Conservation (phyloP, 2,113 vertebrate species). For the Circaetus gallicus region DNA sequence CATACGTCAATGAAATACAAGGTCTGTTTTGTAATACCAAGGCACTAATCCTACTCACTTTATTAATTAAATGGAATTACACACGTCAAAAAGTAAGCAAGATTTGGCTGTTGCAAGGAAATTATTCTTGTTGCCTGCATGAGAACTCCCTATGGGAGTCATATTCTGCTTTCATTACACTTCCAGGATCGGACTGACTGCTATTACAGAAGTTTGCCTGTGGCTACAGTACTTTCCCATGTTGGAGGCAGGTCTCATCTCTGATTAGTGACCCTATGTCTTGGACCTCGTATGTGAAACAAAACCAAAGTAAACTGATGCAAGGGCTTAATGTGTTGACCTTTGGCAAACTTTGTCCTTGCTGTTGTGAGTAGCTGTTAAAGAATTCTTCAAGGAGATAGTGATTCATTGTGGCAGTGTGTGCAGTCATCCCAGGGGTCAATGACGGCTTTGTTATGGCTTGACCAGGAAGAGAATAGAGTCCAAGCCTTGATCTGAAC, state of each 20-base stretch:
- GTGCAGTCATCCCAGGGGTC: not conserved
- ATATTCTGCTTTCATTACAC: not conserved
- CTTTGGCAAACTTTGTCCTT: not conserved
- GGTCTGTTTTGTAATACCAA: not conserved
- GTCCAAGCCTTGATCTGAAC: not conserved
- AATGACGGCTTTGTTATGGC: not conserved
- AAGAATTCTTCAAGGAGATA: not conserved
- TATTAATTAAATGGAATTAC: slow-evolving; percentile 6
- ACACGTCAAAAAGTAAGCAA: not conserved
- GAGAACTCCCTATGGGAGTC: not conserved
- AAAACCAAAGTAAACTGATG: not conserved
- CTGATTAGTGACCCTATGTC: not conserved
- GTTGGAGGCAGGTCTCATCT: not conserved
- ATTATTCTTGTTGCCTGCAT: not conserved
- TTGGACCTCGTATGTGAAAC: not conserved
- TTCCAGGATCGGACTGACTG: not conserved
- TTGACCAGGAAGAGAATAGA: not conserved
- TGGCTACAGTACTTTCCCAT: not conserved
- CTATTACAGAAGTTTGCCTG: not conserved
- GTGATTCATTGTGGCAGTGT: not conserved
- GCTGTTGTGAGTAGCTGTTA: not conserved
- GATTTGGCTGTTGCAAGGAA: not conserved
- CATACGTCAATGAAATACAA: not conserved
- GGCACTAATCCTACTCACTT: not conserved
- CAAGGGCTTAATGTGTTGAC: not conserved